Base-by-base conservation (phyloP, 2,113 vertebrate species). In the Echinops telfairi region DNA sequence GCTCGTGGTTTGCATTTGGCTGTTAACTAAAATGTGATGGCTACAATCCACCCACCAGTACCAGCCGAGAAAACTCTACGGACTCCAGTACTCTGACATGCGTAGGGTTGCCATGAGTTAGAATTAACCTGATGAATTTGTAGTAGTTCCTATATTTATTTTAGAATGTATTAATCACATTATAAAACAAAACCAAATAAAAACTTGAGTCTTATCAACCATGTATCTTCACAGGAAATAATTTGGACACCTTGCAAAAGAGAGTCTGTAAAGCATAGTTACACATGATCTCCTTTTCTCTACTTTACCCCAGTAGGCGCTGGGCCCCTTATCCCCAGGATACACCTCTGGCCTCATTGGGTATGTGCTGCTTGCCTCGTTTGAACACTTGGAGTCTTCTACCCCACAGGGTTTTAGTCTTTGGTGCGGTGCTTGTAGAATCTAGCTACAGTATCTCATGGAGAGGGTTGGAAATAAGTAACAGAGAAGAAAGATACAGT, bases 161-260 rank as follows among this genome's bases (percentile, higher is more conserved):
- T 92, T 75, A 83, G 53, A 94, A 68, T 40, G 29, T 1, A 27
- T 81, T 58, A 27, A 64, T 83, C 36, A 78, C 6, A 58, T 43
- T 12, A 23, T 64, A 84, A 79, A 80, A 68, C 16, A 53, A 53
- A 10, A 7, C 40, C 40, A 40, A 40, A 40, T 53, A 62, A 68
- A 93, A 92, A 70, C 40, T 16, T 79, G 71, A 47, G 11, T 78
- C 1, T 60, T 27, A 66, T 81, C 29, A 88, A 81, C 29, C 16
- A 84, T 17, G 27, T 40, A 89, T 47, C 7, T 8, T 93, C 83
- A 23, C 9, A 47, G 92, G 66, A 95, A 87, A 64, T 57, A 86
- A 8, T 76, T 84, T 23, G 19, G 93, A 17, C 53, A 79, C 76
- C 33, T 38, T 89, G 20, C 77, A 64, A 82, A 38, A 19, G 17